A percentile compares a stretch with the other conserved stretches of the same genome.
phyloP scores from a whole-genome alignment of 1,140 invertebrate genomes.

The Zaprionus africanus region DNA sequence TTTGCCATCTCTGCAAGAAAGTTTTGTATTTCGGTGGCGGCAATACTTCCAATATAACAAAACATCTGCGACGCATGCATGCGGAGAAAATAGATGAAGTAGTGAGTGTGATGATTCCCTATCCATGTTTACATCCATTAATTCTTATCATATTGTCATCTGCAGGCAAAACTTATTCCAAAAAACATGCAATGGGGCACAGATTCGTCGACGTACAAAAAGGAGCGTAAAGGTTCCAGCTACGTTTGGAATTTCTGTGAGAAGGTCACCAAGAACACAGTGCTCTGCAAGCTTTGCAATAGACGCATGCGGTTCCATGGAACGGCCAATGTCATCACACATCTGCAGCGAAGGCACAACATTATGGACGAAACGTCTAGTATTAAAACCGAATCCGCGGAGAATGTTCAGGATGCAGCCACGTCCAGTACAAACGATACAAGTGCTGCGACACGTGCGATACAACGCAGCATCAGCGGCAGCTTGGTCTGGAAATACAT shows the following conservation, averaged over 20 bases:
- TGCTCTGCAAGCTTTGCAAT: slow-evolving; percentile 60
- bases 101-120: background rate
- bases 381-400: slow-evolving; percentile 4
- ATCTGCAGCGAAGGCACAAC: slow-evolving; percentile 58
- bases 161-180: slow-evolving; percentile 23
- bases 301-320: slow-evolving; percentile 66
- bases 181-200: slow-evolving; percentile 8
- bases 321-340: slow-evolving; percentile 72
- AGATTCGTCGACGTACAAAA: slow-evolving; percentile 12
- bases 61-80: slow-evolving; percentile 64
- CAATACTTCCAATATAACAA: slow-evolving; percentile 64
- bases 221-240: slow-evolving; percentile 56
- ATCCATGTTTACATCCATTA: too few relatives aligned
- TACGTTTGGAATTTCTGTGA: slow-evolving; percentile 69
- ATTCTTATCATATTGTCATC: background rate
- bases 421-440: slow-evolving; percentile 38
- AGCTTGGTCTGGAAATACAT: slow-evolving; percentile 63
- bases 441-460: background rate
- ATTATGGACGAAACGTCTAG: slow-evolving; percentile 45
- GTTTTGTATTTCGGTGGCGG: slow-evolving; percentile 63
- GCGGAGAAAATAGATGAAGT: slow-evolving; percentile 43
- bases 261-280: slow-evolving; percentile 53
- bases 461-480: slow-evolving; percentile 16
- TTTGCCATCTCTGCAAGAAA: slow-evolving; percentile 63
- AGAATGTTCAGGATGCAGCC: slow-evolving; percentile 32